A percentile compares a stretch with the other conserved stretches of the same genome.
Conservation (phyloP, 1,140 invertebrate species). For the Anadara kagoshimensis region DNA sequence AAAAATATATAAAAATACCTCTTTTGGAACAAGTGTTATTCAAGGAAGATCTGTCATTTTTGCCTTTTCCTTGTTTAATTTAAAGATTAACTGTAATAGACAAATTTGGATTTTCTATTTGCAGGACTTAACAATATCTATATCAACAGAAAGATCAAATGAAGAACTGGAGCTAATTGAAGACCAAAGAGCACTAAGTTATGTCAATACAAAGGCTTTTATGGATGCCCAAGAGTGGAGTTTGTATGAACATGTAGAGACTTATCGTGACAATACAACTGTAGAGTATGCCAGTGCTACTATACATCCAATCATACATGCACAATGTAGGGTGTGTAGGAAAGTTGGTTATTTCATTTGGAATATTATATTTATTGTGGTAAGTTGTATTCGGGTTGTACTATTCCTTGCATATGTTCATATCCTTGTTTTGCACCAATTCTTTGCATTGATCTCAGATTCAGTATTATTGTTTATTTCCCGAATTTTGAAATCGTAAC, state of each 20-base stretch:
- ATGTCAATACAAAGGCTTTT: slow-evolving; percentile 49
- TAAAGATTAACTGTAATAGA: no score
- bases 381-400: slow-evolving; percentile 10
- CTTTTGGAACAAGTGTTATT: no score
- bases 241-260: slow-evolving; percentile 64
- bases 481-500: no score
- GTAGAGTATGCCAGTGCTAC: slow-evolving; percentile 57
- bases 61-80: no score
- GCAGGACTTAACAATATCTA: slow-evolving; percentile 57
- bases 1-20: no score
- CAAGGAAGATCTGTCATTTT: no score
- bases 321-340: slow-evolving; percentile 55
- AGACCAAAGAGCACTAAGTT: slow-evolving; percentile 54
- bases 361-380: slow-evolving; percentile 67
- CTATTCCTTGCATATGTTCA: no score
- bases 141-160: slow-evolving; percentile 51
- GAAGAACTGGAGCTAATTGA: slow-evolving; percentile 58
- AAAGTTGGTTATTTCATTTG: slow-evolving; percentile 64
- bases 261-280: slow-evolving; percentile 47
- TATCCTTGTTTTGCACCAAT: no score
- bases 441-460: no score
- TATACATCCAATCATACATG: slow-evolving; percentile 60
- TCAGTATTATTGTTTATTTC: no score
- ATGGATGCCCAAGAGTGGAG: slow-evolving; percentile 60
- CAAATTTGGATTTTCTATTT: slow-evolving; percentile 9